Evolutionary conservation across 2,797 vertebrate genomes (phyloP), one percentile per base, ranked within the genome.

Genomic region (Crypturellus tataupa): DNA sequence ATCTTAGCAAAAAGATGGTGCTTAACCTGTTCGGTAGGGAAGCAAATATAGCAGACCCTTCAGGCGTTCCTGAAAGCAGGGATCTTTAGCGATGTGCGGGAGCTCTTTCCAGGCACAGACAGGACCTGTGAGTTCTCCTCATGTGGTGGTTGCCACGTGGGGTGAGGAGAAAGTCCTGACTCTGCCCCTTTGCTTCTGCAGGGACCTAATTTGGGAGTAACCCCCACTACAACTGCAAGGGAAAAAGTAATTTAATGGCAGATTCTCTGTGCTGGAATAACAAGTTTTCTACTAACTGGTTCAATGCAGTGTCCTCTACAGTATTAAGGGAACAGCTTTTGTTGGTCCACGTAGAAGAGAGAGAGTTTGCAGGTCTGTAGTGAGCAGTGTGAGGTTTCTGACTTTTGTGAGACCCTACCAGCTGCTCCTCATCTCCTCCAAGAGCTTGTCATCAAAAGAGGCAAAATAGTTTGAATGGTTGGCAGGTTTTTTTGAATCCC

Each of bases 41-140:
- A 10, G 7, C 63, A n/a, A 80, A 49, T 53, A 35, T 27, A 21
- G 7, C n/a, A 0, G 0, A 5, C 3, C 3, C 79, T 27, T 60
- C 76, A 58, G 15, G 12, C 4, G 4, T 44, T 70, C 69, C n/a
- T 7, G 4, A 27, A 85, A 20, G 9, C 9, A 46, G 9, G 24
- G 7, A 72, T 51, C 49, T 46, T n/a, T n/a, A 25, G 8, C 1
- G 2, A 58, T 10, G 9, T 0, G 0, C 16, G 53, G 53, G 10
- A 80, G 5, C 6, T 4, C 24, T 63, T 79, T 72, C 18, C 7
- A 31, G 35, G 23, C 65, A 16, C 0, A 0, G 5, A 20, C 31
- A 5, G 1, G 53, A 7, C 31, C 58, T 19, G 10, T 19, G 33
- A 72, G 15, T 6, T 23, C 23, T 37, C 53, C 53, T 2, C 37